A percentile compares a stretch with the other conserved stretches of the same genome.
Conservation (phyloP, 2,113 vertebrate genomes). For the Ailurus styani region DNA sequence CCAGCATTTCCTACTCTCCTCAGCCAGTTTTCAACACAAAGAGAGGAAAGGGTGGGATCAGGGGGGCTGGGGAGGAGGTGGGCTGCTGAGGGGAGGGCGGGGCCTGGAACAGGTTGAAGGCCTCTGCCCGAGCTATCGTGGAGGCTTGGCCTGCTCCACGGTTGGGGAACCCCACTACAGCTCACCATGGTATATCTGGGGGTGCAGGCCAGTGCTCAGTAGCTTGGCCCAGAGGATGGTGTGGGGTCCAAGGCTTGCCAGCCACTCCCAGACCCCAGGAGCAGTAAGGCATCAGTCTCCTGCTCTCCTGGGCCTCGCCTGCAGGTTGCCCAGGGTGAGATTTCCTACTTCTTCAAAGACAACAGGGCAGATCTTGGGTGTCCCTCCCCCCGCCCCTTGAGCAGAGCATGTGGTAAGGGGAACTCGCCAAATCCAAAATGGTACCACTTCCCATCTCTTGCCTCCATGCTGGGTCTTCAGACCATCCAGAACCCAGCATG, state of each 20-base stretch:
- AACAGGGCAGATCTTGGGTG: not conserved
- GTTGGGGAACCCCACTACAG: not conserved
- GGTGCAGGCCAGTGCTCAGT: not conserved
- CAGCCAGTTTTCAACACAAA: conserved; percentile 57
- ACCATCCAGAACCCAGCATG: not conserved
- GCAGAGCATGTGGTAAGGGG: not conserved
- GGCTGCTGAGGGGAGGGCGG: not conserved
- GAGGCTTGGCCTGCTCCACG: not conserved
- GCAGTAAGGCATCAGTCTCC: not conserved
- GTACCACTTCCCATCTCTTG: not conserved
- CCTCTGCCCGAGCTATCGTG: not conserved
- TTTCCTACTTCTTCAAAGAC: not conserved
- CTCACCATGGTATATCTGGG: not conserved
- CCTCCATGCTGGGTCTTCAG: not conserved
- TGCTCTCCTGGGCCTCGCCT: not conserved
- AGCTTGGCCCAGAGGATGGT: not conserved
- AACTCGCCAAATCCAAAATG: not conserved
- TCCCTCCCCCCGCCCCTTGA: not conserved
- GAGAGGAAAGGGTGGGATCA: conserved; percentile 64
- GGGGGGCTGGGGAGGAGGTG: not conserved
- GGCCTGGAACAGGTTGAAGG: not conserved
- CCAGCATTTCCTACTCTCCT: not conserved
- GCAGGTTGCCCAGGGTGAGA: not conserved
- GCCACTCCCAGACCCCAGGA: not conserved
- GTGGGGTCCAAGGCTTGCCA: not conserved